These are phyloP conservation scores for Drosophila anomalipes DNA, from an alignment of 2,888 invertebrate species.

Conservation along the genomic window DNA sequence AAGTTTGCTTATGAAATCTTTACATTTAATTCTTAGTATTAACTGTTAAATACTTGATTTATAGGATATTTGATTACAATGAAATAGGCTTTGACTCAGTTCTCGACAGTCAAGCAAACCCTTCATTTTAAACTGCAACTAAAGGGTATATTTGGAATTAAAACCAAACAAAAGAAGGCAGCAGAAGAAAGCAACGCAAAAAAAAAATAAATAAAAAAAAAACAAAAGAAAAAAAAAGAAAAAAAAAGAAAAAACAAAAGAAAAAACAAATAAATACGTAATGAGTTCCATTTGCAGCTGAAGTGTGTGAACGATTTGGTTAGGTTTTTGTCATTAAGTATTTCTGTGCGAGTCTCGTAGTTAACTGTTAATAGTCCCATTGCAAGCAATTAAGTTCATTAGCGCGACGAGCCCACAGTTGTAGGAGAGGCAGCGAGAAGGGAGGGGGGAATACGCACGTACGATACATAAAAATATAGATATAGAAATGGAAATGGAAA, in stretches of 20 bases:
- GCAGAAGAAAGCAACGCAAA: slow-evolving; percentile 1
- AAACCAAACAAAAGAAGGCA: no score
- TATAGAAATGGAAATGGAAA: slow-evolving; percentile 10
- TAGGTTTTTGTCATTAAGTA: slow-evolving; percentile 28
- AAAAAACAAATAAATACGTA: slow-evolving; percentile 32
- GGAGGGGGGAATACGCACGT: not conserved
- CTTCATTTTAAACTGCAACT: not conserved
- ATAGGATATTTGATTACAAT: no score
- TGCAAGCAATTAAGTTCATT: slow-evolving; percentile 73
- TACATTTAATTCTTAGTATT: no score
- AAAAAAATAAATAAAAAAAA: no score
- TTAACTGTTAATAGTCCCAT: slow-evolving; percentile 72
- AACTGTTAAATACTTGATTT: no score
- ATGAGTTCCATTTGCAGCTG: slow-evolving; percentile 59
- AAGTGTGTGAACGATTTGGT: slow-evolving; percentile 61
- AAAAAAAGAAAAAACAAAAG: not conserved
- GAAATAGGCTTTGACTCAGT: no score
- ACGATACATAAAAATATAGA: slow-evolving; percentile 3
- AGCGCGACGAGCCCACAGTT: slow-evolving; percentile 35
- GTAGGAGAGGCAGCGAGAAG: not conserved
- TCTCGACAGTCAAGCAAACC: not conserved
- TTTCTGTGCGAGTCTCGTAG: slow-evolving; percentile 36
- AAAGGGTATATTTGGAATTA: slow-evolving; percentile 8
- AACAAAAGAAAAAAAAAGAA: slow-evolving; percentile 3
- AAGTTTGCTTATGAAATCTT: no score